These are phyloP conservation scores for Strix aluco DNA, from an alignment of 2,113 vertebrate genomes.

Conservation along the genomic window DNA sequence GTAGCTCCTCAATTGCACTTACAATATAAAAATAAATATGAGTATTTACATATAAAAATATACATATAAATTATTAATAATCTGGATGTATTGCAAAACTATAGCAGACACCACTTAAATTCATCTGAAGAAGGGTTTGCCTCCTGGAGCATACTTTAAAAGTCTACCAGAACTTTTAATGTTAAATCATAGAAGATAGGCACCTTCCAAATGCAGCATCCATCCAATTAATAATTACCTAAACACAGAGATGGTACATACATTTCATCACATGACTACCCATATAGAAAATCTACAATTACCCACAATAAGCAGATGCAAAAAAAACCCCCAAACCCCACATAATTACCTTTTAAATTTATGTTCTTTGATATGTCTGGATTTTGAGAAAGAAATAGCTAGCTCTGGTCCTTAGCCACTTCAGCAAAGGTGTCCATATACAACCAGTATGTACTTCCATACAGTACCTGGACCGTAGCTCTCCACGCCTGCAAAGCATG, in stretches of 20 bases:
- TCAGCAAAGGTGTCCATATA: background rate
- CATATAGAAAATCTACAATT: background rate
- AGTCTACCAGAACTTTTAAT: background rate
- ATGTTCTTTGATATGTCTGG: background rate
- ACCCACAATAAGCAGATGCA: background rate
- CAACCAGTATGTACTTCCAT: background rate
- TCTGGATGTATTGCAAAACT: background rate
- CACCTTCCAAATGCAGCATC: background rate
- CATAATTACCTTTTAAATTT: background rate
- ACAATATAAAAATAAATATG: background rate
- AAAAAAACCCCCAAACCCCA: background rate
- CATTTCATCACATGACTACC: background rate
- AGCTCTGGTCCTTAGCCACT: background rate
- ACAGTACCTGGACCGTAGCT: background rate
- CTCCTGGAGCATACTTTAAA: background rate
- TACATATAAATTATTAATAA: background rate
- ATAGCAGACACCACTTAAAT: background rate
- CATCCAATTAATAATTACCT: background rate
- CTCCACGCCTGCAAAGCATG: background rate
- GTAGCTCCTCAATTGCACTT: background rate
- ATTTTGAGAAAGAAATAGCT: background rate
- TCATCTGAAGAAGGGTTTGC: background rate
- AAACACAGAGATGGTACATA: background rate
- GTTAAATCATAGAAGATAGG: background rate
- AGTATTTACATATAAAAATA: background rate